Conservation (phyloP, 2,113 vertebrate genomes). For the Phaethon lepturus region DNA sequence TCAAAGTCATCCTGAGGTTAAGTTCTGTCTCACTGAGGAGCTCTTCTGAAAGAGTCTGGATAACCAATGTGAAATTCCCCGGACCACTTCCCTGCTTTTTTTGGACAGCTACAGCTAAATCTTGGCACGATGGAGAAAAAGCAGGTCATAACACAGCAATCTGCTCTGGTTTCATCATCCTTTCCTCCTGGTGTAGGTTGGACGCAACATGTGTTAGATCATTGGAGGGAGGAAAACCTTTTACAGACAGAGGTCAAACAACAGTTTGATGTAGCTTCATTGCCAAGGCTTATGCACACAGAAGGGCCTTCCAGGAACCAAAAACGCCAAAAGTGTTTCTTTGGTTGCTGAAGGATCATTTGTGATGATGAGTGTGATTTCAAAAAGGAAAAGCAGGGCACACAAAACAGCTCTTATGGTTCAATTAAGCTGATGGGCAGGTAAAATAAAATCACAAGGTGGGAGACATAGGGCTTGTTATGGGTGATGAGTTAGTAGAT, state of each 20-base stretch:
- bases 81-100: constrained; percentile 12
- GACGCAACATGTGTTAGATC: constrained; percentile 29
- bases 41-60: constrained; percentile 39
- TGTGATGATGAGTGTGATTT: background rate
- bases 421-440: constrained; percentile 18
- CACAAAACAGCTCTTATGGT: background rate
- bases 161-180: constrained; percentile 49
- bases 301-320: background rate
- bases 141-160: constrained; percentile 44
- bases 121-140: constrained; percentile 43
- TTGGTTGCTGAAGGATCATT: background rate
- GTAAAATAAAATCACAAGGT: background rate
- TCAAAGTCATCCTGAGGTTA: constrained; percentile 72
- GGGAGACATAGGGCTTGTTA: background rate
- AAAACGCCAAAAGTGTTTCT: constrained; percentile 4
- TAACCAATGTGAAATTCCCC: constrained; percentile 54
- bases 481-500: background rate
- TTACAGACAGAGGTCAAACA: constrained; percentile 11
- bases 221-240: constrained; percentile 27
- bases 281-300: background rate
- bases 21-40: constrained; percentile 53
- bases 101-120: constrained; percentile 36
- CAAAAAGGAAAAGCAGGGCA: background rate
- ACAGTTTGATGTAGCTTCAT: constrained; percentile 25
- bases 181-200: constrained; percentile 41